Conservation (phyloP, 92 coral and sea anemone genomes). For the Bergia puertoricense region DNA sequence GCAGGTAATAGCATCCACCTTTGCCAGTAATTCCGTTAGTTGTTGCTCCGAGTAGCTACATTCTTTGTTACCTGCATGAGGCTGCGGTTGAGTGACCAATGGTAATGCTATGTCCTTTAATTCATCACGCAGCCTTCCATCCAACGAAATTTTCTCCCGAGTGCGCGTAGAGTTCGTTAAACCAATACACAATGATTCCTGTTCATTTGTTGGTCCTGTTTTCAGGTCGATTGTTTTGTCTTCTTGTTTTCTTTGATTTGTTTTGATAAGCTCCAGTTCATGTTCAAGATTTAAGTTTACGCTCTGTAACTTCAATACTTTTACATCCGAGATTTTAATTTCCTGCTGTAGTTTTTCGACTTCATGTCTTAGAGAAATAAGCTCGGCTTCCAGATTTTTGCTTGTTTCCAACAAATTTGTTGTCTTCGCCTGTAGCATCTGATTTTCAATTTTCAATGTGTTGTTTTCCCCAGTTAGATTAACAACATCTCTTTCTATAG, state of each 20-base stretch:
- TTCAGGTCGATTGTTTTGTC: neutral
- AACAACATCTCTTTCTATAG: neutral
- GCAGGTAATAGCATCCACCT: slow-evolving; percentile 6
- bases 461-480: neutral
- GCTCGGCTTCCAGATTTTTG: neutral
- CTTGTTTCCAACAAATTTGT: neutral
- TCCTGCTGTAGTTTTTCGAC: neutral
- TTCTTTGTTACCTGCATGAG: neutral
- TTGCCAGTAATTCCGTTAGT: neutral
- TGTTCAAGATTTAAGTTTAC: neutral
- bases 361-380: neutral
- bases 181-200: neutral
- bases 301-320: neutral
- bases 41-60: slow-evolving; percentile 13
- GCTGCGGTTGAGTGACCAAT: neutral
- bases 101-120: neutral
- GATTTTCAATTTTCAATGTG: neutral
- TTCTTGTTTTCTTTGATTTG: neutral
- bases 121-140: neutral
- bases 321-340: neutral
- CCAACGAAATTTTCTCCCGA: neutral
- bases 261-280: neutral
- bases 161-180: neutral
- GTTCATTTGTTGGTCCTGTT: neutral
- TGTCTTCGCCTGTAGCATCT: neutral